Evolutionary conservation across 2,797 vertebrate species (phyloP).

Genomic region (Monodelphis domestica): DNA sequence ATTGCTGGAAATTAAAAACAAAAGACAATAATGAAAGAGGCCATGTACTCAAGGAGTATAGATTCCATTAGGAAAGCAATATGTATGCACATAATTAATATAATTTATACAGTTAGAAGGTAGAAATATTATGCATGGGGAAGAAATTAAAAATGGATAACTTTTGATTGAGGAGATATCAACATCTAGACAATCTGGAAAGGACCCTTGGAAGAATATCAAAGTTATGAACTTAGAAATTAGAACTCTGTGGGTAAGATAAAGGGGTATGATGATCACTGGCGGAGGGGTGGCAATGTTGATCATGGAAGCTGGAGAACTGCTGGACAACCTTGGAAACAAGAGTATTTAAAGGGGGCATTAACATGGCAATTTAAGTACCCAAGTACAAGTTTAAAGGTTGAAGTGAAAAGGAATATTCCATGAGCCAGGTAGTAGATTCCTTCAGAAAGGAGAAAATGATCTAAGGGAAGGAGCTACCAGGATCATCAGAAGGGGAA

Average conservation of each 20-base stretch:
- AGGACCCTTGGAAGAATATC: neutral
- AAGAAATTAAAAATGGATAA: neutral
- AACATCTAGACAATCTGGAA: neutral
- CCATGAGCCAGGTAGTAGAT: neutral
- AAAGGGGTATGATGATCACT: neutral
- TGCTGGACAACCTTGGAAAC: neutral
- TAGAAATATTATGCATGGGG: neutral
- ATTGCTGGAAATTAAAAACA: neutral
- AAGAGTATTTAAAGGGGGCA: neutral
- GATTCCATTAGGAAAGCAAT: neutral
- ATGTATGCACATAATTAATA: neutral
- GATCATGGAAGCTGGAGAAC: neutral
- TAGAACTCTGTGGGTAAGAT: neutral
- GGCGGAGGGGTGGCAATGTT: neutral
- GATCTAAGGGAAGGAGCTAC: neutral
- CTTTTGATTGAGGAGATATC: neutral
- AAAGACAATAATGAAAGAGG: neutral
- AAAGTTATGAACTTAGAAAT: neutral
- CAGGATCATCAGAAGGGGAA: neutral
- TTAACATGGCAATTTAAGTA: neutral
- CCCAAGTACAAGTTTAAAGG: neutral
- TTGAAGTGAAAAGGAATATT: neutral
- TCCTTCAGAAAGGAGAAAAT: neutral
- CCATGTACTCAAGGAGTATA: no score
- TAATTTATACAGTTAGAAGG: neutral